Conservation (phyloP, 2,113 vertebrate species). For the Dasyprocta punctata region DNA sequence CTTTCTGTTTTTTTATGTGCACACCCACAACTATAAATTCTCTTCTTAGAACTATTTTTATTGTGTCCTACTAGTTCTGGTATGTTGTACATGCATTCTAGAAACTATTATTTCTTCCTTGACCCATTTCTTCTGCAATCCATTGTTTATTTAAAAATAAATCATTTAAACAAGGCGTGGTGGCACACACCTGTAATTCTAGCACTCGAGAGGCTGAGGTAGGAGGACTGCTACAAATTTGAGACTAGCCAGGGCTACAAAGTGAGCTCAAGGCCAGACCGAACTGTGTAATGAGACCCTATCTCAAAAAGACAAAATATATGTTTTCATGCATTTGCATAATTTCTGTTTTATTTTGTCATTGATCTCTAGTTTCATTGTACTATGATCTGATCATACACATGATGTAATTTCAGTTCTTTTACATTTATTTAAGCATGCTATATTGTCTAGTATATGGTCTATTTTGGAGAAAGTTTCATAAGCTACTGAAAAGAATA, state of each 20-base stretch:
- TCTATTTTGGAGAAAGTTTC: neutral
- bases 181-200: too few species aligned
- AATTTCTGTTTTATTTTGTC: neutral
- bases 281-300: too few species aligned
- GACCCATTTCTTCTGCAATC: neutral
- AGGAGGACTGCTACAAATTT: too few species aligned
- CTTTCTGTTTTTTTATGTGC: neutral
- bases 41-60: neutral
- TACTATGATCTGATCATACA: neutral
- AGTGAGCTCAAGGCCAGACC: too few species aligned
- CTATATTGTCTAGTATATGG: neutral
- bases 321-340: neutral
- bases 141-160: neutral
- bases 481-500: neutral
- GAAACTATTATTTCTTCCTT: neutral
- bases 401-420: neutral
- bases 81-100: neutral
- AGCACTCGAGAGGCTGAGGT: too few species aligned
- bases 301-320: too few species aligned
- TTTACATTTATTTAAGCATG: neutral
- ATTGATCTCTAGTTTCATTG: neutral
- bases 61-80: neutral
- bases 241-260: too few species aligned
- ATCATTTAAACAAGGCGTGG: too few species aligned
- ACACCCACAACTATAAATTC: neutral